These are phyloP conservation scores for Prionailurus bengalensis DNA, from an alignment of 2,113 vertebrate species.

Conservation along the genomic window DNA sequence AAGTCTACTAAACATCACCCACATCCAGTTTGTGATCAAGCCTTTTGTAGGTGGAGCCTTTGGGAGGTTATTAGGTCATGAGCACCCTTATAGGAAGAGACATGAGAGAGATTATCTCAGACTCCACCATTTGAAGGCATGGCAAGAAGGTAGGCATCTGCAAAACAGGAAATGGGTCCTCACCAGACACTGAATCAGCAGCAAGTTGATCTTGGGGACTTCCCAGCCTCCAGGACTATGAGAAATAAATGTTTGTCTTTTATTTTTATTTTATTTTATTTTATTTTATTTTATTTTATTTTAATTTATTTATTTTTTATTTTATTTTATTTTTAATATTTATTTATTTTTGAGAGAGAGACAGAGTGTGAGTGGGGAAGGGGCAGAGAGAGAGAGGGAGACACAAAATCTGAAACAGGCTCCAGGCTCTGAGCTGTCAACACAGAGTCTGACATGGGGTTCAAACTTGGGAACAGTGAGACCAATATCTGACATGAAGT, in stretches of 20 bases:
- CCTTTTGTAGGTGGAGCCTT: neutral
- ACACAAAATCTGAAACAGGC: no score
- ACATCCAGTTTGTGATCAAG: neutral
- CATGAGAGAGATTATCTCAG: neutral
- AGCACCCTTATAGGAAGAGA: neutral
- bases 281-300: no score
- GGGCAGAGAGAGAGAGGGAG: no score
- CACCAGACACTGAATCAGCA: neutral
- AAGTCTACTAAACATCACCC: neutral
- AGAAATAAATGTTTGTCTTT: neutral
- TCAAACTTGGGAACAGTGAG: no score
- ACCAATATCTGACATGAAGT: no score
- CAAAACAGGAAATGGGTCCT: neutral
- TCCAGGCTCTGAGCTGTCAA: no score
- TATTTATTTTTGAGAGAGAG: no score
- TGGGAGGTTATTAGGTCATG: neutral
- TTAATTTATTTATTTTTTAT: no score
- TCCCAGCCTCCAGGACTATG: neutral
- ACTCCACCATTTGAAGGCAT: neutral
- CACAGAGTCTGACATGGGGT: no score
- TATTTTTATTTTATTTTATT: no score
- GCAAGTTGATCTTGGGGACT: neutral
- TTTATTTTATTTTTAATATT: no score
- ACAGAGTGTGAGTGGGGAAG: no score
- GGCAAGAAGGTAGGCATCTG: neutral